A percentile compares a stretch with the other conserved stretches of the same genome.
Conservation (phyloP, 2,888 invertebrate species). For the Synanthedon vespiformis region DNA sequence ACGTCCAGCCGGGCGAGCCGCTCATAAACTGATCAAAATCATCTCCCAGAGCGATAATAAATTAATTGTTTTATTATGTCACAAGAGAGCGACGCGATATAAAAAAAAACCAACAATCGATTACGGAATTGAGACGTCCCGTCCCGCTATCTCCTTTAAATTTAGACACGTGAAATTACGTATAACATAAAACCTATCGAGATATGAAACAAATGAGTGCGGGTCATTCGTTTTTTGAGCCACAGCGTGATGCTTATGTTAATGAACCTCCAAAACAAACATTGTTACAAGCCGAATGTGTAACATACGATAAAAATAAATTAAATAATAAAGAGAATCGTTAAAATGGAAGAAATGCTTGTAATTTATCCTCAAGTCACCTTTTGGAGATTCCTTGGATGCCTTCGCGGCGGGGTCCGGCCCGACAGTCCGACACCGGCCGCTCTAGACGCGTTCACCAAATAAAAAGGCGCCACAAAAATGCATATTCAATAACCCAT, state of each 20-base stretch:
- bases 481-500: constrained; percentile 67
- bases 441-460: constrained; percentile 62
- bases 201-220: constrained; percentile 44
- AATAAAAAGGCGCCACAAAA: constrained; percentile 70
- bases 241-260: constrained; percentile 64
- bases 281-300: constrained; percentile 68
- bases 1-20: constrained; percentile 49
- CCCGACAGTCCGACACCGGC: constrained; percentile 51
- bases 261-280: constrained; percentile 68
- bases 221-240: constrained; percentile 31
- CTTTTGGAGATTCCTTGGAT: constrained; percentile 68
- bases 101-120: constrained; percentile 57
- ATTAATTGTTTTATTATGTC: constrained; percentile 69
- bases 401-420: constrained; percentile 61
- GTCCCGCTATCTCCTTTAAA: constrained; percentile 59
- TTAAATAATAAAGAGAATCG: constrained; percentile 70
- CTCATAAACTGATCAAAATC: constrained; percentile 60
- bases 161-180: constrained; percentile 44
- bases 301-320: constrained; percentile 70
- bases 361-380: constrained; percentile 71
- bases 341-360: constrained; percentile 69
- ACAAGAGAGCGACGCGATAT: constrained; percentile 47
- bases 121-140: constrained; percentile 64
- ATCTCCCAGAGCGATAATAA: constrained; percentile 52
- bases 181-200: constrained; percentile 51